These are phyloP conservation scores for human DNA, from an alignment of 2,113 vertebrate species.

Conservation along the genomic window GRCh38 chr3:149619001-149619500, in stretches of 20 bases:
- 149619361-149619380: not conserved
- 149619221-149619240: not conserved
- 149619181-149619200: not conserved
- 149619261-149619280: not conserved
- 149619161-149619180: not conserved
- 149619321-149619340: not conserved
- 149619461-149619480: not conserved
- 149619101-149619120: constrained; percentile 16
- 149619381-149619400: not conserved
- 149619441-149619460: not conserved
- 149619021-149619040: constrained; percentile 38
- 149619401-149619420: not conserved
- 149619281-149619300: not conserved
- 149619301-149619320: not conserved
- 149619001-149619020: constrained; percentile 58
- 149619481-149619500: not conserved
- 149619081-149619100: not conserved
- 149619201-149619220: not conserved
- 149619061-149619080: not conserved
- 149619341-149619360: not conserved
- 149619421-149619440: not conserved
- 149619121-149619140: not conserved
- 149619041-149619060: constrained; percentile 20
- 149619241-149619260: not conserved
- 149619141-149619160: not conserved